Conservation (phyloP, 2,113 vertebrate genomes). For the Trichomycterus rosablanca region DNA sequence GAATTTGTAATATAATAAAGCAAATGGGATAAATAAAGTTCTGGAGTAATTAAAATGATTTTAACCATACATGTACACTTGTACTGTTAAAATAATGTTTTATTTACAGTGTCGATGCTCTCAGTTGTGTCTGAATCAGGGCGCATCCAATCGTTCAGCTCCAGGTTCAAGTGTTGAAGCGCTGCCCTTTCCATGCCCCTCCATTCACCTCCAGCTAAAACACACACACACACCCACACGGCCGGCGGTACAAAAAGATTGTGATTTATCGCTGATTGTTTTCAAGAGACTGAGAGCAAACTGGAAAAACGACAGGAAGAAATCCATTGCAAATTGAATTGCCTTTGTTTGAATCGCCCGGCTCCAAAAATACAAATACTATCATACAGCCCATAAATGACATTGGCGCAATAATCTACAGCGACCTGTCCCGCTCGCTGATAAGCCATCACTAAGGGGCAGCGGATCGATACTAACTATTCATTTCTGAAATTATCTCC, state of each 20-base stretch:
- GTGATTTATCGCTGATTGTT: constrained; percentile 96
- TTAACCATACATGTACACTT: too few relatives aligned
- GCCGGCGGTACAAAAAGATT: constrained; percentile 75
- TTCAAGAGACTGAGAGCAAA: constrained; percentile 52
- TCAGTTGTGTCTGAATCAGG: constrained; percentile 92
- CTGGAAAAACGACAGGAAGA: constrained; percentile 64
- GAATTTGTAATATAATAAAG: too few relatives aligned
- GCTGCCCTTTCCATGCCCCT: constrained; percentile 73
- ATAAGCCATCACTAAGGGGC: constrained; percentile 83
- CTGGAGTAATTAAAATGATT: too few relatives aligned
- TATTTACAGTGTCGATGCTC: too few relatives aligned
- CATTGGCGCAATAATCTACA: constrained; percentile 92
- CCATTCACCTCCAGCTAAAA: constrained; percentile 73
- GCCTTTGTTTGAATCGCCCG: constrained; percentile 84
- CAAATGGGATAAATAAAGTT: too few relatives aligned
- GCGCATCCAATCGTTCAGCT: constrained; percentile 84
- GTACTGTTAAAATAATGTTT: too few relatives aligned
- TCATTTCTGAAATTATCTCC: constrained; percentile 99
- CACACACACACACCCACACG: constrained; percentile 47
- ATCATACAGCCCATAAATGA: constrained; percentile 95
- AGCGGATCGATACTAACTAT: constrained; percentile 98
- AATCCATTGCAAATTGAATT: constrained; percentile 98
- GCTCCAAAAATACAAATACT: constrained; percentile 73
- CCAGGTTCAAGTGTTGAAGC: constrained; percentile 73
- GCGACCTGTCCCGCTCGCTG: constrained; percentile 80